Evolutionary conservation across 2,113 vertebrate species (phyloP), one percentile per base, ranked within the genome.

Genomic region (Actenoides lindsayi): DNA sequence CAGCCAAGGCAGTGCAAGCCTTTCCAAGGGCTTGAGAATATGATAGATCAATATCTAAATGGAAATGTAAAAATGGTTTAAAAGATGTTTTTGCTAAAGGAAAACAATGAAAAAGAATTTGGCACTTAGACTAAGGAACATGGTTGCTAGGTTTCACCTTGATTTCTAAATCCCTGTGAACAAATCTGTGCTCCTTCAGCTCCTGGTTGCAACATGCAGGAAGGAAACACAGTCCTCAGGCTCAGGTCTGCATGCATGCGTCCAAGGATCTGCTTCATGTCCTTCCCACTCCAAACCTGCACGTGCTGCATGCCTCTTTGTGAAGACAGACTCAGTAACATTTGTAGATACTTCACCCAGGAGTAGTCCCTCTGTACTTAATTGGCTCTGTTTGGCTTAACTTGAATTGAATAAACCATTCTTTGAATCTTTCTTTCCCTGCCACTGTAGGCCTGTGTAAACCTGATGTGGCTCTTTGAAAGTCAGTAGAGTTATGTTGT

Each of bases 231-330:
- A n/a, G 24, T 50, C 67, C 9, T 65, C 33, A n/a, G 13, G 21
- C 83, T 86, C 68, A 33, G 41, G 39, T 83, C 50, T 70, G 33
- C 42, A 14, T 69, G 54, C 16, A 14, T 0, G 2, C 1, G 1
- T 62, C 44, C 2, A 11, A 46, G 12, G 35, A 41, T 48, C 18
- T 87, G 19, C 56, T 75, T 77, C 0, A 1, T 44, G 62, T 50
- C 5, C 13, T 16, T 57, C 20, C 33, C 1, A 1, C 35, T 93
- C 30, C 33, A 37, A 76, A 8, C 13, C 13, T 31, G 25, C 39
- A 42, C 0, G 0, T 3, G 1, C 31, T 62, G 5, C 57, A 7
- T 4, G 0, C 35, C 24, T 71, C n/a, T 56, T 92, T 4, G 5
- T 48, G 50, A 73, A 39, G 28, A 39, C 1, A 63, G 9, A 25